These are phyloP conservation scores for Leptonema lineaticorne DNA, from an alignment of 1,140 invertebrate genomes.

Conservation along the genomic window DNA sequence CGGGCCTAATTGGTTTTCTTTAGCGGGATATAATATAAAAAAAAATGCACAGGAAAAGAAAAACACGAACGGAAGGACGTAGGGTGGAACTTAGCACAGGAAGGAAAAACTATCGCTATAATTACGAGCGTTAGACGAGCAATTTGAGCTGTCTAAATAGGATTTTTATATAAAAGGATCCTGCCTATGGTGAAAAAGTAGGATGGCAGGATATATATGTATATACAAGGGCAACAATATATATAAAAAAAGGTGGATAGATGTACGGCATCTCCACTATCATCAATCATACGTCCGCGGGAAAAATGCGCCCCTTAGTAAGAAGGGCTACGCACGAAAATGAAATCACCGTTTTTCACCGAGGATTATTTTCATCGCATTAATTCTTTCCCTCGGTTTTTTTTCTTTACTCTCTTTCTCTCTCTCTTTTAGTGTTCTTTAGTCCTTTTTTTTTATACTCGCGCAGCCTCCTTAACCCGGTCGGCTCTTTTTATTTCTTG, in stretches of 20 bases:
- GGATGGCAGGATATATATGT: too few relatives aligned
- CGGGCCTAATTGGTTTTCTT: slow-evolving; percentile 6
- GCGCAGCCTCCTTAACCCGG: too few relatives aligned
- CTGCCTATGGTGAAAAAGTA: too few relatives aligned
- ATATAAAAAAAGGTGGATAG: background rate
- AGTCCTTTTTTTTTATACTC: too few relatives aligned
- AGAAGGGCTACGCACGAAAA: too few relatives aligned
- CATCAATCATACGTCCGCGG: background rate
- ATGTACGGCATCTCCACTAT: background rate
- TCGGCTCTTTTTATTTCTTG: too few relatives aligned
- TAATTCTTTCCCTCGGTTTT: too few relatives aligned
- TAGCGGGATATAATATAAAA: background rate
- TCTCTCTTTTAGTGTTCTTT: too few relatives aligned
- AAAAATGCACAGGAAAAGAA: background rate
- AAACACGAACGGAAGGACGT: background rate
- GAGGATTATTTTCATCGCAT: too few relatives aligned
- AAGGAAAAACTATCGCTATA: background rate
- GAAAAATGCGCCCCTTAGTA: background rate
- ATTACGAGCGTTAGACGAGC: background rate
- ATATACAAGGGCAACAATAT: background rate
- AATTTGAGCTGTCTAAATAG: background rate
- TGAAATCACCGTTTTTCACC: slow-evolving; percentile 10
- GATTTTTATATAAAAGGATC: background rate
- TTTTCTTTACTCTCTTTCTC: too few relatives aligned
- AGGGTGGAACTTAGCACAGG: background rate